These are phyloP conservation scores for Caenorhabditis virilis DNA, from an alignment of 2,888 invertebrate species.

Conservation along the genomic window DNA sequence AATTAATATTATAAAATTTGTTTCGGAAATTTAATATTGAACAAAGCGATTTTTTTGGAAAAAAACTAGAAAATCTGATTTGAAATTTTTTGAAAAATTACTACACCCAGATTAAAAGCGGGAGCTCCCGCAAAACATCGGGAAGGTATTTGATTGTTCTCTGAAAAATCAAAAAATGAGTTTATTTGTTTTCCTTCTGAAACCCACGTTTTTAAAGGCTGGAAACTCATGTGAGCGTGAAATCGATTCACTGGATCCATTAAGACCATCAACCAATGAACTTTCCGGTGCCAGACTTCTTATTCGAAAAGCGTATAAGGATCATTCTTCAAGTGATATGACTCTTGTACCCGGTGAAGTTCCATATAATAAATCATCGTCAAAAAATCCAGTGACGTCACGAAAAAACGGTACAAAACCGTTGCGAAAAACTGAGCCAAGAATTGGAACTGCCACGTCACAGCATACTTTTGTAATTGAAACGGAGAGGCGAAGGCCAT, in stretches of 20 bases:
- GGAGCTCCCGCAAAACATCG: too few species aligned
- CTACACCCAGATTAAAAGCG: not conserved
- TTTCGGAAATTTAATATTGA: too few species aligned
- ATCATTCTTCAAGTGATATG: constrained; percentile 4
- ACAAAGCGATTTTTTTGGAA: not conserved
- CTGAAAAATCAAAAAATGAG: constrained; percentile 3
- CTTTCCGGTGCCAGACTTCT: constrained; percentile 48
- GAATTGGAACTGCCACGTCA: constrained; percentile 48
- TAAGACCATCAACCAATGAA: constrained; percentile 47
- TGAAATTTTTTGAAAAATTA: not conserved
- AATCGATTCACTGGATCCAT: constrained; percentile 45
- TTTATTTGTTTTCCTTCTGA: too few species aligned
- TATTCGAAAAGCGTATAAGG: constrained; percentile 42
- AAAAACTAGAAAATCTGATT: not conserved
- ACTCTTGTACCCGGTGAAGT: constrained; percentile 7
- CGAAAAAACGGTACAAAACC: not conserved
- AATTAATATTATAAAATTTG: too few species aligned
- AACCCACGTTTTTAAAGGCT: constrained; percentile 1
- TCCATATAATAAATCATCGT: not conserved
- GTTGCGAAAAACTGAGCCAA: constrained; percentile 13
- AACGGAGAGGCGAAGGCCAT: constrained; percentile 38
- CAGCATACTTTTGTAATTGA: constrained; percentile 51
- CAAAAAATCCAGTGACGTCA: not conserved
- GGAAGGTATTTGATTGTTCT: too few species aligned
- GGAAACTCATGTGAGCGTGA: constrained; percentile 47